A percentile compares a stretch with the other conserved stretches of the same genome.
These are phyloP conservation scores for Drosophila cognata DNA, from an alignment of 2,888 invertebrate genomes.

Conservation along the genomic window DNA sequence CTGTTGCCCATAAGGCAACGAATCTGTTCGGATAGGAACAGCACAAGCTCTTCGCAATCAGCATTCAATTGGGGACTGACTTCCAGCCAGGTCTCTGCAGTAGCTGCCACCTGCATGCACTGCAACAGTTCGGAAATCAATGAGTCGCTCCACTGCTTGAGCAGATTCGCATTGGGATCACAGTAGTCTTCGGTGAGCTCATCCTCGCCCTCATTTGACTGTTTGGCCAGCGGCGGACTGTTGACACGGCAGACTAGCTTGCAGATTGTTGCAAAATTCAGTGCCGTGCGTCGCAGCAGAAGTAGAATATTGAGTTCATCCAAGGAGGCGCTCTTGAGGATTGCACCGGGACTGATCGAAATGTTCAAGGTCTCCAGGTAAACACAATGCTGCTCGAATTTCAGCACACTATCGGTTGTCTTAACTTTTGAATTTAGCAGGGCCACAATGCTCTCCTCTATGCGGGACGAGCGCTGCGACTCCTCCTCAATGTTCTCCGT, in stretches of 20 bases:
- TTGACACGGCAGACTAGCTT: slow-evolving; percentile 77
- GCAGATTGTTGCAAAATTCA: slow-evolving; percentile 77
- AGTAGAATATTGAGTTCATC: slow-evolving; percentile 44
- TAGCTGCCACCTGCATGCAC: slow-evolving; percentile 70
- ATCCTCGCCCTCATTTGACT: slow-evolving; percentile 64
- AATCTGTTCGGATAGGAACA: slow-evolving; percentile 74
- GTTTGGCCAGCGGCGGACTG: slow-evolving; percentile 18
- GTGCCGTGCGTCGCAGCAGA: slow-evolving; percentile 66
- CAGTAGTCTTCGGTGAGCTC: slow-evolving; percentile 82
- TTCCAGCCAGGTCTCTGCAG: slow-evolving; percentile 73
- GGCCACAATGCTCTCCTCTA: slow-evolving; percentile 71
- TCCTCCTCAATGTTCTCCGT: slow-evolving; percentile 77
- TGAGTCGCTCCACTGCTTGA: slow-evolving; percentile 80
- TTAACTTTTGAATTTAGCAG: slow-evolving; percentile 52
- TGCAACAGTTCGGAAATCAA: slow-evolving; percentile 71
- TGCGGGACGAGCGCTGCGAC: slow-evolving; percentile 55
- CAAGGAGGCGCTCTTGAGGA: slow-evolving; percentile 51
- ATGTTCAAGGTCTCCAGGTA: slow-evolving; percentile 74
- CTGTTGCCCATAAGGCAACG: slow-evolving; percentile 69
- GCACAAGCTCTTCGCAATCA: slow-evolving; percentile 56
- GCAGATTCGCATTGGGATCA: slow-evolving; percentile 80
- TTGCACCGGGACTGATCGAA: slow-evolving; percentile 49
- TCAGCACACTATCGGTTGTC: slow-evolving; percentile 22
- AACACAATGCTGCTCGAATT: slow-evolving; percentile 66
- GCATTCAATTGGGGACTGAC: slow-evolving; percentile 39